Percentiles rank a stretch among this genome's conserved stretches.
Evolutionary conservation across 2,113 vertebrate genomes (phyloP).

Genomic region (Tachysurus fulvidraco): DNA sequence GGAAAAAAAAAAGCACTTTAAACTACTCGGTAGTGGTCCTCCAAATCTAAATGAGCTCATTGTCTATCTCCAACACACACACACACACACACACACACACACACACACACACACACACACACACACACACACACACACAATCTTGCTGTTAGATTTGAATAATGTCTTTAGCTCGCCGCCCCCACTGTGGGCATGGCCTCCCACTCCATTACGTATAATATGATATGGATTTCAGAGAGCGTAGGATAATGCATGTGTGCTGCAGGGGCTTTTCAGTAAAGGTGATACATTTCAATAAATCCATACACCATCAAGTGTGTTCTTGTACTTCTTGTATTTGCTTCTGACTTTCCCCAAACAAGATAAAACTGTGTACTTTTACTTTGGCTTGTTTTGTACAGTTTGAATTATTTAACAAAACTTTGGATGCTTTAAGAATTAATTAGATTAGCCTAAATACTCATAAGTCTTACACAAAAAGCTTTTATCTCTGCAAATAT

Average conservation of each 20-base stretch:
- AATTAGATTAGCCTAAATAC: neutral
- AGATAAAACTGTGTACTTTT: slow-evolving; percentile 13
- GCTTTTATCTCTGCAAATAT: neutral
- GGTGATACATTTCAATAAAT: slow-evolving; percentile 57
- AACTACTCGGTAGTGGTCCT: neutral
- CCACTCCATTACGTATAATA: slow-evolving; percentile 55
- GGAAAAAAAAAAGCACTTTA: slow-evolving; percentile 20
- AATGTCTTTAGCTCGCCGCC: slow-evolving; percentile 50
- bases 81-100: slow-evolving; percentile 1
- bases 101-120: neutral
- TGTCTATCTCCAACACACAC: slow-evolving; percentile 22
- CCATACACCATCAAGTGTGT: slow-evolving; percentile 36
- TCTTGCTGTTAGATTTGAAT: slow-evolving; percentile 51
- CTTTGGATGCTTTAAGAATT: neutral
- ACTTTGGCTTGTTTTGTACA: neutral
- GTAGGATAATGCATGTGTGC: slow-evolving; percentile 51
- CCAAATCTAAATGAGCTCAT: slow-evolving; percentile 38
- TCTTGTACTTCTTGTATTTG: neutral
- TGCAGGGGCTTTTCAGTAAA: slow-evolving; percentile 45
- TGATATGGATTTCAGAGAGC: slow-evolving; percentile 55
- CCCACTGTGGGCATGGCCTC: slow-evolving; percentile 38
- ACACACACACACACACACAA: neutral
- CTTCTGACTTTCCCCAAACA: slow-evolving; percentile 21
- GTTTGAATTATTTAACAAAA: slow-evolving; percentile 16
- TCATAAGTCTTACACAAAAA: neutral